Evolutionary conservation across 2,113 vertebrate species (phyloP).

Genomic region (Aphelocoma coerulescens): DNA sequence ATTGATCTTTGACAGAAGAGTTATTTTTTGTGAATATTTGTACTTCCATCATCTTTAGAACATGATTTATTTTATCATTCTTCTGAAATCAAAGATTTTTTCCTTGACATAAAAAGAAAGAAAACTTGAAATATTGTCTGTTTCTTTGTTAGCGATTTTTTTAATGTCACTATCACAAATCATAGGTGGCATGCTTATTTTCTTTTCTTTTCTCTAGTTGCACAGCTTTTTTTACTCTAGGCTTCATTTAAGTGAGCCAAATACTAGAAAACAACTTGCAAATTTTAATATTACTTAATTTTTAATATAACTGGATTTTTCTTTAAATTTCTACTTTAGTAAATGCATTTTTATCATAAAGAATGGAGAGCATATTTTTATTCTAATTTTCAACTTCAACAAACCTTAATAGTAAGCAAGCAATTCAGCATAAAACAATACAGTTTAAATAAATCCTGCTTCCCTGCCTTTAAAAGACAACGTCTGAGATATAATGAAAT

Average conservation of each 20-base stretch:
- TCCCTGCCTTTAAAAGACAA: neutral
- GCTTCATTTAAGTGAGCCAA: neutral
- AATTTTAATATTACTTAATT: neutral
- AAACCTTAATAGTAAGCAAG: neutral
- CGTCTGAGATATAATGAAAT: neutral
- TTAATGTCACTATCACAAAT: neutral
- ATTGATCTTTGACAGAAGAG: neutral
- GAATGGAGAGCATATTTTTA: neutral
- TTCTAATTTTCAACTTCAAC: neutral
- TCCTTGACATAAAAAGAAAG: neutral
- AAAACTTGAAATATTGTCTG: neutral
- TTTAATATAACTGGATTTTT: neutral
- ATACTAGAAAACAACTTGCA: neutral
- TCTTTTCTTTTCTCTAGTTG: neutral
- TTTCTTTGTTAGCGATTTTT: neutral
- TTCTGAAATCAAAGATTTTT: neutral
- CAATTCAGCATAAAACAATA: neutral
- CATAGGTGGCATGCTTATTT: neutral
- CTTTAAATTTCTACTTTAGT: neutral
- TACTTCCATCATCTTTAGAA: neutral
- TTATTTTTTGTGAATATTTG: neutral
- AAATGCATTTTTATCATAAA: neutral
- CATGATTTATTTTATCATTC: neutral
- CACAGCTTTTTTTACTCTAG: neutral
- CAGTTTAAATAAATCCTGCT: neutral